Evolutionary conservation across 2,888 invertebrate genomes (phyloP).

Genomic region (Nasonovia ribisnigri): DNA sequence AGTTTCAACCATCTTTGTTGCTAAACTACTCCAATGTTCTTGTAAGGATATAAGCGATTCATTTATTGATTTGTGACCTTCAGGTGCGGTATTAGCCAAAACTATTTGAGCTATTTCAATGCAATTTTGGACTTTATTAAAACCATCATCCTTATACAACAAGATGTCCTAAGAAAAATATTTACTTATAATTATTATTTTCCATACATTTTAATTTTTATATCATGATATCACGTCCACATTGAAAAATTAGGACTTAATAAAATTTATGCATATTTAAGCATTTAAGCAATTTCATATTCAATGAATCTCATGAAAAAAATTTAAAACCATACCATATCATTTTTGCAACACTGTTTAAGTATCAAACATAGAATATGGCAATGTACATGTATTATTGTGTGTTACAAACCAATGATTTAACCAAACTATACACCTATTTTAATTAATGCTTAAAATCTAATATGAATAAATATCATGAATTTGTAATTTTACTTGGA

Average conservation of each 20-base stretch:
- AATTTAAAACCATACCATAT: background rate
- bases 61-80: constrained; percentile 89
- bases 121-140: constrained; percentile 86
- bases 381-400: background rate
- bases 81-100: constrained; percentile 89
- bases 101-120: constrained; percentile 94
- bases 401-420: background rate
- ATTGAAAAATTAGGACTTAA: background rate
- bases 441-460: background rate
- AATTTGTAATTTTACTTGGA: constrained; percentile 71
- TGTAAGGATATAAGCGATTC: constrained; percentile 85
- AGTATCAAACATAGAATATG: background rate
- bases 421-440: background rate
- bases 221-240: background rate
- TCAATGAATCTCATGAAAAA: background rate
- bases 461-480: background rate
- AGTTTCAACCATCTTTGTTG: constrained; percentile 90
- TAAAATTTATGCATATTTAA: background rate
- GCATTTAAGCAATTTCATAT: background rate
- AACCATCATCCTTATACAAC: constrained; percentile 93
- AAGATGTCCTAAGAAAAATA: constrained; percentile 79
- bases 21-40: constrained; percentile 89
- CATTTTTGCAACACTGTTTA: background rate
- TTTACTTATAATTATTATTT: background rate
- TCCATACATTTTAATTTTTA: background rate